Evolutionary conservation across 2,113 vertebrate species (phyloP), one percentile per base, ranked within the genome.

Genomic region (Xiphophorus hellerii): DNA sequence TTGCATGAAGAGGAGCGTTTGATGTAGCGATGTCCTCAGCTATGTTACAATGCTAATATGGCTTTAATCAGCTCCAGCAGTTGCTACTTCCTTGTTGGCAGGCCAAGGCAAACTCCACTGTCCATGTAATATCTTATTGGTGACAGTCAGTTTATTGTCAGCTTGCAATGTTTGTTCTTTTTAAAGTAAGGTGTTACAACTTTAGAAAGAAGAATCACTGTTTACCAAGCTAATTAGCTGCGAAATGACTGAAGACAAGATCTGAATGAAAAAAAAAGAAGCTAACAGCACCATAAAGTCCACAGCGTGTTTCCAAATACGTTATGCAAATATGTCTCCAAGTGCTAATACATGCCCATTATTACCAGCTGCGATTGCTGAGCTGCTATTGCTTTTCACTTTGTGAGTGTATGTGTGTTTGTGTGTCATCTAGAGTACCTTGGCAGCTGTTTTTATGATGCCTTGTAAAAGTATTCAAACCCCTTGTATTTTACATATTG

Each of bases 81-180:
- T 94, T 94, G 93, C 88, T 92, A 85, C 90, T 96, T 96, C 93
- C 94, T 95, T 92, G 93, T 87, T 91, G 83, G 88, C 84, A 89
- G 79, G 88, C 82, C 86, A 83, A 90, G 90, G 93, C 84, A 75
- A 90, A 81, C 90, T 85, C 75, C 83, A 73, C 85, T 87, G 79
- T 94, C 90, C 92, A 85, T 93, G 89, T 97, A 96, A 96, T 96
- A 94, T 93, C 93, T 96, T 94, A 93, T 95, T 96, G 95, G 96
- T 96, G 95, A 94, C 93, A 84, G 82, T 89, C 81, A 86, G 80
- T 77, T 73, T 66, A 82, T 79, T 68, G 75, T 84, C 83, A 81
- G 73, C 71, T 60, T 72, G 2, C 28, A 66, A 76, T 60, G 65
- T 66, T 54, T 82, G 79, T 83, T 86, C 65, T 80, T 76, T 75